These are phyloP conservation scores for Phymanthus crucifer DNA, from an alignment of 92 coral and sea anemone genomes.

Conservation along the genomic window DNA sequence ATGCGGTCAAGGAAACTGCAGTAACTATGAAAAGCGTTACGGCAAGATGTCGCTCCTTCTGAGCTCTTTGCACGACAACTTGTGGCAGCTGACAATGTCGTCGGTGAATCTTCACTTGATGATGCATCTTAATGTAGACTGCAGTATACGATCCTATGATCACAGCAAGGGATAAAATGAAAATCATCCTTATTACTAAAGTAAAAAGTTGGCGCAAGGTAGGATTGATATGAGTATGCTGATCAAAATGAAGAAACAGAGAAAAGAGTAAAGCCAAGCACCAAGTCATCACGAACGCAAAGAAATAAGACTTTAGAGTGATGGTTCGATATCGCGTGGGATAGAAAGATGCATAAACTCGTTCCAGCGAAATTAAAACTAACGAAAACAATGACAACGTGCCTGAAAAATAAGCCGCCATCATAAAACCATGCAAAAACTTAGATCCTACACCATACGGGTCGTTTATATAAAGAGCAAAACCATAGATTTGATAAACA, in stretches of 20 bases:
- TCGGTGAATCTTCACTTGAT: background rate
- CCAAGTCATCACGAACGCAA: constrained; percentile 13
- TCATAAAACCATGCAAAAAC: background rate
- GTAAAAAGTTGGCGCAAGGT: background rate
- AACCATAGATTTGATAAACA: background rate
- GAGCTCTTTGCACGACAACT: background rate
- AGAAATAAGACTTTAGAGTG: background rate
- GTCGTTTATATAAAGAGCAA: background rate
- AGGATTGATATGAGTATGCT: background rate
- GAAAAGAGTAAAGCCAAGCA: background rate
- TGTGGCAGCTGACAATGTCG: background rate
- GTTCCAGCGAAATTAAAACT: constrained; percentile 16
- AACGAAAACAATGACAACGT: constrained; percentile 4
- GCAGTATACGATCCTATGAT: constrained; percentile 10
- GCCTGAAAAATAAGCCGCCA: background rate
- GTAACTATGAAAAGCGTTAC: constrained; percentile 22
- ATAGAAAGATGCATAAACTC: constrained; percentile 21
- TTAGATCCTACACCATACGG: background rate
- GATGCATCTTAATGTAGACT: constrained; percentile 5
- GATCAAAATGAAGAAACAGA: background rate
- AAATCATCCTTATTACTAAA: background rate
- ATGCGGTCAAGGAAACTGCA: constrained; percentile 5
- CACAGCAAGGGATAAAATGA: background rate
- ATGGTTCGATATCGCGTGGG: constrained; percentile 3
- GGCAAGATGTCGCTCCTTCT: constrained; percentile 23